Base-by-base conservation (phyloP, 2,113 vertebrate species). In the Prochilodus magdalenae region DNA sequence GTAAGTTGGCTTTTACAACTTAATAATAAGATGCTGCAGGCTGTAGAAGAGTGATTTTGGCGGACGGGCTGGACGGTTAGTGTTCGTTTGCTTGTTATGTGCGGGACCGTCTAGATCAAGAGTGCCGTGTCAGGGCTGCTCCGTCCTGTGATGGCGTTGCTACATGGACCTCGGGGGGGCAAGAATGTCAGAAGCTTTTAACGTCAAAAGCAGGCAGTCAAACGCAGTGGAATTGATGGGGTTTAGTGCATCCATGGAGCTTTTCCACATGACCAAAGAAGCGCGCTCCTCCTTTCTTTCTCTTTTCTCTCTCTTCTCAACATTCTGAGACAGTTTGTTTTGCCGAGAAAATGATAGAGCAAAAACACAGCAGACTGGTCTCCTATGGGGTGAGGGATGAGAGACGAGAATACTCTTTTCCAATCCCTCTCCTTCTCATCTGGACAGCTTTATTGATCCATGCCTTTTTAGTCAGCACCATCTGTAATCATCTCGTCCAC, bases 391-490 rank as follows among this genome's bases (percentile, higher is more conserved):
- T 78, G 80, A 77, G 80, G 65, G 79, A 81, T 73, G 73, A 84
- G 83, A 77, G 80, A 74, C n/a, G 53, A 83, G 73, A 81, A 77
- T 80, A 80, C 75, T 29, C 27, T 76, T 83, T 51, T 86, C 60
- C 66, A 71, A 30, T 69, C 81, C 51, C n/a, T n/a, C n/a, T n/a
- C 44, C 24, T 62, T 59, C 60, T 83, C 33, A 24, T 66, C 74
- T 86, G 86, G n/a, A 85, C 83, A 80, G 80, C 55, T 14, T 60
- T 86, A 87, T 90, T 84, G 89, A 92, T 90, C 81, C 36, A 63
- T 82, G 73, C 71, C 65, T 90, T 88, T n/a, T 88, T 87, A 82
- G 87, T 75, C 73, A 78, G 82, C 73, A 11, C 33, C 79, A 30
- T 87, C 81, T 79, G 86, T n/a, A 85, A 78, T 89, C 73, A 81